A percentile compares a stretch with the other conserved stretches of the same genome.
Evolutionary conservation across 2,888 invertebrate species (phyloP).

Genomic region (Melinopterus prodromus): DNA sequence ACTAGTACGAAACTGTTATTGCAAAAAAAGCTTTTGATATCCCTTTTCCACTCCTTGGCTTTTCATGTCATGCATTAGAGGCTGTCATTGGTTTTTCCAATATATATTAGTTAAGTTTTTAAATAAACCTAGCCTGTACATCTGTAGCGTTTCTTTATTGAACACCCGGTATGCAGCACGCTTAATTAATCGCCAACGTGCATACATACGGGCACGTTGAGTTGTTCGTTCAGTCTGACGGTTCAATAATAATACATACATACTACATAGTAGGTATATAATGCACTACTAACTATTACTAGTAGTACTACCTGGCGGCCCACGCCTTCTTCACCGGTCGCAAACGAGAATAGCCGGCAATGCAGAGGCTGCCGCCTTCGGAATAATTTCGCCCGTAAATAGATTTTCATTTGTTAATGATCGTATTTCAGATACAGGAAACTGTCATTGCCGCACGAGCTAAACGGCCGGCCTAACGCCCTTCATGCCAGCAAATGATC

Average conservation of each 20-base stretch:
- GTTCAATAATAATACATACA: neutral
- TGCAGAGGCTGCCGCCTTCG: neutral
- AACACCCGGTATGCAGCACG: neutral
- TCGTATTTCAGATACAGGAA: neutral
- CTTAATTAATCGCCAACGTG: neutral
- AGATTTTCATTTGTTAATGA: neutral
- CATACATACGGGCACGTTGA: neutral
- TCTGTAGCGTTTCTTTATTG: neutral
- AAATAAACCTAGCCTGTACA: no score
- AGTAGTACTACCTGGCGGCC: neutral
- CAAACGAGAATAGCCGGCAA: neutral
- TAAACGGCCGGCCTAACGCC: neutral
- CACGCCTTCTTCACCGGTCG: neutral
- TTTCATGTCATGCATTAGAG: no score
- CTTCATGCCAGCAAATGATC: neutral
- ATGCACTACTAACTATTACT: neutral
- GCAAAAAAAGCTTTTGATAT: no score
- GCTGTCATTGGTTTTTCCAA: no score
- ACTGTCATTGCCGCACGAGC: neutral
- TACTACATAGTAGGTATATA: neutral
- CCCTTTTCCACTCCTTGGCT: no score
- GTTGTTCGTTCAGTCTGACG: neutral
- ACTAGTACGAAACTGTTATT: no score
- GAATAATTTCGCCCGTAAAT: constrained; percentile 4
- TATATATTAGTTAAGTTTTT: no score